Evolutionary conservation across 1,140 invertebrate species (phyloP).

Genomic region (Cotesia glomerata): DNA sequence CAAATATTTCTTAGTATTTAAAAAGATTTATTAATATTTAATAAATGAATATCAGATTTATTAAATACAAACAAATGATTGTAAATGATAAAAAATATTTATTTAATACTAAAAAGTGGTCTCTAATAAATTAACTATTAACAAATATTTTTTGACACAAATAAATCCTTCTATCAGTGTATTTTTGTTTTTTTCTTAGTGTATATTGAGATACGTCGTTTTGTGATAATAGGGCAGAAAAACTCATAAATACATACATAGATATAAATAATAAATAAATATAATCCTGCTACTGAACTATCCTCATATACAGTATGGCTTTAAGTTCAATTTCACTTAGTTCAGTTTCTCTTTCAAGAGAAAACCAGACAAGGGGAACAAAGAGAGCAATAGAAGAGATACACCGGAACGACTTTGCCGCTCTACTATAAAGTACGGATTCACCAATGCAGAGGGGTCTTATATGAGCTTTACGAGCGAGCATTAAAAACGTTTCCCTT

Average conservation of each 20-base stretch:
- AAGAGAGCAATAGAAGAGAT: constrained; percentile 8
- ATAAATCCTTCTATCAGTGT: no score
- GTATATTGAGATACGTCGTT: no score
- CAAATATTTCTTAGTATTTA: no score
- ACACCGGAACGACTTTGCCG: constrained; percentile 14
- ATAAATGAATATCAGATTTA: no score
- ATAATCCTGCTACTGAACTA: not conserved
- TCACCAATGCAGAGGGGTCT: constrained; percentile 24
- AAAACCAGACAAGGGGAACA: constrained; percentile 14
- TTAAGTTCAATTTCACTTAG: constrained; percentile 2
- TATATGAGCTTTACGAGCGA: constrained; percentile 32
- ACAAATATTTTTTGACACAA: no score
- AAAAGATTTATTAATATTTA: no score
- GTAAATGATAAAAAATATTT: no score
- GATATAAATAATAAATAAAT: not conserved
- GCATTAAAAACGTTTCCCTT: constrained; percentile 32
- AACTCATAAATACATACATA: not conserved
- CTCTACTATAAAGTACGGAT: constrained; percentile 11
- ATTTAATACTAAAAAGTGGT: no score
- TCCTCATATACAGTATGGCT: not conserved
- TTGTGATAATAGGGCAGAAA: no score
- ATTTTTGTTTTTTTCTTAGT: no score
- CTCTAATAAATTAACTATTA: no score
- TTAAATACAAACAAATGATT: no score
- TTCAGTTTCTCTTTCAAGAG: not conserved